These are phyloP conservation scores for Morelia viridis DNA, from an alignment of 2,797 vertebrate genomes.

Conservation along the genomic window DNA sequence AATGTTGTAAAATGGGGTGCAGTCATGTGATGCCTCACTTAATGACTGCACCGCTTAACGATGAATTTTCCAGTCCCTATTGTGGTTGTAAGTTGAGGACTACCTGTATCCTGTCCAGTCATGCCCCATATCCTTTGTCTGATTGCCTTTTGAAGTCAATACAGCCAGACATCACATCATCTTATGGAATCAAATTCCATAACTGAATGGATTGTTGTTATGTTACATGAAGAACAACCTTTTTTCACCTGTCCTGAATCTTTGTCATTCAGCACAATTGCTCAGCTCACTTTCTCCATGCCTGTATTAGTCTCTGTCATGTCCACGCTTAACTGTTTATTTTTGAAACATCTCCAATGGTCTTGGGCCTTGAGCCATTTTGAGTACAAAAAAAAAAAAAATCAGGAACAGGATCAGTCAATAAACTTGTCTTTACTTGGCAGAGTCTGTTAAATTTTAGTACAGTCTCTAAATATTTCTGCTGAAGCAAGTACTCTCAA, in stretches of 20 bases:
- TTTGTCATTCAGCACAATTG: not conserved
- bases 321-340: not conserved
- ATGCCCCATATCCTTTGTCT: not conserved
- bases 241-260: not conserved
- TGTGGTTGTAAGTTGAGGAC: no score
- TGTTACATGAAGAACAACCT: not conserved
- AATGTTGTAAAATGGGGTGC: no score
- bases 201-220: not conserved
- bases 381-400: not conserved
- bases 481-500: not conserved
- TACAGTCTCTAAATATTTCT: not conserved
- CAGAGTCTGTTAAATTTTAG: not conserved
- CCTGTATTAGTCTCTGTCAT: not conserved
- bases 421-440: not conserved
- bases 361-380: not conserved
- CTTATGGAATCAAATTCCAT: not conserved
- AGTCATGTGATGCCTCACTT: no score
- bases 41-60: no score
- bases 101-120: not conserved
- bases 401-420: not conserved
- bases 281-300: not conserved
- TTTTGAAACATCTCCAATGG: not conserved
- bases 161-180: not conserved
- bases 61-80: no score
- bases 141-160: not conserved